These are phyloP conservation scores for Anagrus nilaparvatae DNA, from an alignment of 1,140 invertebrate genomes.

Conservation along the genomic window DNA sequence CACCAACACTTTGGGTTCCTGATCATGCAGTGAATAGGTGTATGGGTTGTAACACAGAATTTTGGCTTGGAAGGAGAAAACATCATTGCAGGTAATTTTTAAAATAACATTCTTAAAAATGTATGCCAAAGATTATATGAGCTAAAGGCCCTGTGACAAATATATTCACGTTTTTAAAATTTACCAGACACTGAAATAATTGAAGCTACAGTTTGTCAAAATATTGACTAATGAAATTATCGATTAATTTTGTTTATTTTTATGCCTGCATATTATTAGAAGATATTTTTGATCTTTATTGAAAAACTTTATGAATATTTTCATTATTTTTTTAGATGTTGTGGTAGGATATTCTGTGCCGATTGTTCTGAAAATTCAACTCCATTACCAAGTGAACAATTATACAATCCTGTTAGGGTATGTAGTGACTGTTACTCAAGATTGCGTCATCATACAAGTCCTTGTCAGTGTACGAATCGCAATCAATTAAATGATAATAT, in stretches of 20 bases:
- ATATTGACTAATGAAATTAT: no score
- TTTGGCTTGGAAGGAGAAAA: conserved; percentile 68
- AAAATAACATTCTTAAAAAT: no score
- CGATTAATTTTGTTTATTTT: no score
- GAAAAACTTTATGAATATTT: no score
- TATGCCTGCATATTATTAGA: no score
- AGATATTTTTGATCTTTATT: no score
- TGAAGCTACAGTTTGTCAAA: no score
- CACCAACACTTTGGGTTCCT: conserved; percentile 67
- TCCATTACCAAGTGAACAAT: conserved; percentile 68
- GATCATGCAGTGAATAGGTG: conserved; percentile 76
- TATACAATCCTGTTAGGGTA: conserved; percentile 71
- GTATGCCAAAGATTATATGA: no score
- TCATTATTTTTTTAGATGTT: conserved; percentile 67
- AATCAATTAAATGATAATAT: no score
- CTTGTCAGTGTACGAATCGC: conserved; percentile 32
- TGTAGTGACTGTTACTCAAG: conserved; percentile 55
- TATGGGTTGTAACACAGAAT: conserved; percentile 66
- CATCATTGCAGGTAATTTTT: conserved; percentile 67
- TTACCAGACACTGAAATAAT: no score
- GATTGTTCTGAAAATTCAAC: conserved; percentile 73
- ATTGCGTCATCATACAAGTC: conserved; percentile 34
- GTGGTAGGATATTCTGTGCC: conserved; percentile 78
- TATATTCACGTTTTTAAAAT: no score
- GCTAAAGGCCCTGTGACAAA: no score